A percentile compares a stretch with the other conserved stretches of the same genome.
phyloP scores from a whole-genome alignment of 2,797 vertebrate species.

The Babyrousa celebensis region DNA sequence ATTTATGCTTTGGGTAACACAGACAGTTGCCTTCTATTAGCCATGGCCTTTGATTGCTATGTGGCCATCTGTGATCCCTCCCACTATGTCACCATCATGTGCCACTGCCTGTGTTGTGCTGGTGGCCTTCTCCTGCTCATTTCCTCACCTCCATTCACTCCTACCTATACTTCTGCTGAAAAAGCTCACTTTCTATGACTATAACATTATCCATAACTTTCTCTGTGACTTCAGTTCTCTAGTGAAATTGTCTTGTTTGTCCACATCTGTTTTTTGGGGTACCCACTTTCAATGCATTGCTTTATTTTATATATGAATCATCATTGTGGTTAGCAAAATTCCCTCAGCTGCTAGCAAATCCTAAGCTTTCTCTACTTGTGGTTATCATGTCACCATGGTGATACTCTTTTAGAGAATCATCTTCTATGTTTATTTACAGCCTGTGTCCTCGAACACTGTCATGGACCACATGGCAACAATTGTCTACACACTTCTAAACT shows the following conservation, averaged over 20 bases:
- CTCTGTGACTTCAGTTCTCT: constrained; percentile 83
- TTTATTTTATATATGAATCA: constrained; percentile 78
- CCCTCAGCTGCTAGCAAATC: constrained; percentile 63
- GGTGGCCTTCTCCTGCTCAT: constrained; percentile 42
- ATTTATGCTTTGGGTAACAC: constrained; percentile 80
- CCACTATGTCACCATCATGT: constrained; percentile 73
- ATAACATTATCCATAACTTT: constrained; percentile 63
- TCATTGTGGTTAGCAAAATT: constrained; percentile 72
- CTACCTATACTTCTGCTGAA: constrained; percentile 74
- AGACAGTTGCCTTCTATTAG: constrained; percentile 80
- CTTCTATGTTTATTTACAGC: constrained; percentile 82
- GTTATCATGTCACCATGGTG: constrained; percentile 77
- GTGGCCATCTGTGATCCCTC: constrained; percentile 44
- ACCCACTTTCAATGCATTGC: constrained; percentile 76
- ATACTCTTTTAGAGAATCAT: constrained; percentile 81
- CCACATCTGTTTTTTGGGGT: constrained; percentile 69
- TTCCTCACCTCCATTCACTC: constrained; percentile 58
- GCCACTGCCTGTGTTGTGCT: constrained; percentile 26
- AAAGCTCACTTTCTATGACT: constrained; percentile 28
- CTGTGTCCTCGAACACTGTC: constrained; percentile 69
- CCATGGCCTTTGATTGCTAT: constrained; percentile 83
- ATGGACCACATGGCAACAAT: constrained; percentile 49
- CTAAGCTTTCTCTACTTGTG: constrained; percentile 84
- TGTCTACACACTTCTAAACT: constrained; percentile 70
- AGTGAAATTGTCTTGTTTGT: constrained; percentile 81